Evolutionary conservation across 2,113 vertebrate species (phyloP), one percentile per base, ranked within the genome.

Genomic region (Scatophagus argus): DNA sequence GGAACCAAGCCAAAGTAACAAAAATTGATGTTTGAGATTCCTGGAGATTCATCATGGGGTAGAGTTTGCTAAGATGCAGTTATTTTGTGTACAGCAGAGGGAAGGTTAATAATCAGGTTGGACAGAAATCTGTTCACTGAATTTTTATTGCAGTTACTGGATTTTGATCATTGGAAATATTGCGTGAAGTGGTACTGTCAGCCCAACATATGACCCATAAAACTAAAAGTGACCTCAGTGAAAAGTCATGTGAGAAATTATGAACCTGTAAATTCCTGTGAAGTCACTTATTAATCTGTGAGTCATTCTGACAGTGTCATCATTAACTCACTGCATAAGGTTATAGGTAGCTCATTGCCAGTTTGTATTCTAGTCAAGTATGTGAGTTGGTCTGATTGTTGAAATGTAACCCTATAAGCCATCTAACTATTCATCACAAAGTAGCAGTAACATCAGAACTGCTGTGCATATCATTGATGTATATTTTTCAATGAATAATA

Each of bases 241-340:
- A 43, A 27, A 63, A 79, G 72, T 74, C 29, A 89, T 73, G 77
- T 69, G 81, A 81, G 13, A 39, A 5, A 55, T 17, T 74, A 63
- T 70, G 8, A 88, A 89, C 89, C 82, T 83, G 69, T 71, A 31
- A 54, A 31, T 27, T 62, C 32, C 31, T 68, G 25, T 59, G 6
- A 21, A 82, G 91, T 93, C 84, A 94, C 77, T 93, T 39, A 93
- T 94, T 94, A 93, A 94, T 85, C 83, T 36, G 11, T 27, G 38
- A 70, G 38, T 44, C n/a, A 32, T 47, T 51, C 36, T 23, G 29
- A 52, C 0, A 51, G 31, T 10, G 55, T 39, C 47, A 64, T 61
- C 29, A 52, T 31, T 19, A 1, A 21, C 31, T 74, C 19, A 38
- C 38, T 27, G 13, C 8, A 61, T 7, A 38, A 11, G 14, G 64